phyloP scores from a whole-genome alignment of 2,797 vertebrate genomes.

The Telmatherina bonti region DNA sequence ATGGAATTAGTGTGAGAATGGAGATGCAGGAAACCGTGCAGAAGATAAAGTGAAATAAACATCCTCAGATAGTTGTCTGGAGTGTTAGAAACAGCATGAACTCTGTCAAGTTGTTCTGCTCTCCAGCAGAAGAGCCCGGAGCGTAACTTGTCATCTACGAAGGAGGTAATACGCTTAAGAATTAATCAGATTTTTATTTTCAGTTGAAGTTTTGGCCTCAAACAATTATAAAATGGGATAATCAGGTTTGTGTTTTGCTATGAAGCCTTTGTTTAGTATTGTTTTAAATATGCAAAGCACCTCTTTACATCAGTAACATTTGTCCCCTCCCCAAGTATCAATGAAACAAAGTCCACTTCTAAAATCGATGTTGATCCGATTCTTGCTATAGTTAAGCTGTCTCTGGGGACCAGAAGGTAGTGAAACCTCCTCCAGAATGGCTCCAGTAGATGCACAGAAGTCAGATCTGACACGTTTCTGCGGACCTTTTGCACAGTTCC shows the following conservation, averaged over 20 bases:
- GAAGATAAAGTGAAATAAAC: not conserved
- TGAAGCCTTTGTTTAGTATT: not conserved
- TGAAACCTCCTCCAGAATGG: no score
- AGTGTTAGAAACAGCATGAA: conserved; percentile 1
- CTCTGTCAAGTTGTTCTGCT: conserved; percentile 17
- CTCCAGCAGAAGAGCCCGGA: not conserved
- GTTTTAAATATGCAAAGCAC: not conserved
- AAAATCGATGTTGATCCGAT: no score
- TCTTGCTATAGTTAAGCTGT: not conserved
- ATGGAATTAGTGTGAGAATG: not conserved
- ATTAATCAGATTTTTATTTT: not conserved
- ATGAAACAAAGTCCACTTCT: no score
- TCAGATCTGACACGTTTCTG: no score
- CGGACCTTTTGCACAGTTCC: no score
- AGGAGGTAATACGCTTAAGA: not conserved
- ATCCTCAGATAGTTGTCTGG: not conserved
- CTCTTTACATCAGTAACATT: no score
- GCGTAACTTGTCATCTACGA: not conserved
- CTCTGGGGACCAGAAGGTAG: no score
- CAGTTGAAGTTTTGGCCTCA: not conserved
- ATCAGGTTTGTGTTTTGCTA: not conserved
- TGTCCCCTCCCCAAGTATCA: no score
- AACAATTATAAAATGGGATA: not conserved
- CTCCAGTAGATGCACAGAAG: no score
- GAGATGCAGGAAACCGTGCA: not conserved